These are phyloP conservation scores for Dasypolia templi DNA, from an alignment of 2,888 invertebrate genomes.

Conservation along the genomic window DNA sequence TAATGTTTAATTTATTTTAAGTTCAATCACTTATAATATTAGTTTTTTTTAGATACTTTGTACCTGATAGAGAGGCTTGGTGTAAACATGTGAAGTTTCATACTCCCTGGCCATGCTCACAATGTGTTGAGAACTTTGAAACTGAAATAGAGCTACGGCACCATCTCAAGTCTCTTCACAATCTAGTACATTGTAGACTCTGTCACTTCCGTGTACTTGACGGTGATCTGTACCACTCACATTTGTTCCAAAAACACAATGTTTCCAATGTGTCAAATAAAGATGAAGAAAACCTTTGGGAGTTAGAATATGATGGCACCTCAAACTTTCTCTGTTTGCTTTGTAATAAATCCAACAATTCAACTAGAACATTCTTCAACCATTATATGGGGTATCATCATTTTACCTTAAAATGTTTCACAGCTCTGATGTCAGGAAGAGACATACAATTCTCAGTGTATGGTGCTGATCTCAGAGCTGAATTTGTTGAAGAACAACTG, in stretches of 20 bases:
- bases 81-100: constrained; percentile 82
- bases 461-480: constrained; percentile 83
- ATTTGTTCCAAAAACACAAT: constrained; percentile 85
- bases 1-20: not conserved
- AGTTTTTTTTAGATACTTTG: constrained; percentile 84
- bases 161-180: constrained; percentile 81
- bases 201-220: constrained; percentile 85
- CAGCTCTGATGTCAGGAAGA: constrained; percentile 80
- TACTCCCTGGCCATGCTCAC: constrained; percentile 87
- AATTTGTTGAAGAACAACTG: constrained; percentile 81
- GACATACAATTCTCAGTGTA: constrained; percentile 81
- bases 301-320: constrained; percentile 77
- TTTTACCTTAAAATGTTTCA: constrained; percentile 86
- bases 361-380: constrained; percentile 79
- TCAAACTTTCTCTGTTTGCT: constrained; percentile 81
- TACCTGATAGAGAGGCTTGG: constrained; percentile 84
- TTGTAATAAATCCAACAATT: constrained; percentile 80
- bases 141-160: constrained; percentile 77
- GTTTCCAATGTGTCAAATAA: constrained; percentile 78
- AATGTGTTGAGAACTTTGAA: constrained; percentile 81
- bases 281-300: constrained; percentile 81
- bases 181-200: constrained; percentile 85
- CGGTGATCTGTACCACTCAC: constrained; percentile 81
- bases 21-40: not conserved
- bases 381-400: constrained; percentile 88